Conservation (phyloP, 1,140 invertebrate genomes). For the Zophobas morio region DNA sequence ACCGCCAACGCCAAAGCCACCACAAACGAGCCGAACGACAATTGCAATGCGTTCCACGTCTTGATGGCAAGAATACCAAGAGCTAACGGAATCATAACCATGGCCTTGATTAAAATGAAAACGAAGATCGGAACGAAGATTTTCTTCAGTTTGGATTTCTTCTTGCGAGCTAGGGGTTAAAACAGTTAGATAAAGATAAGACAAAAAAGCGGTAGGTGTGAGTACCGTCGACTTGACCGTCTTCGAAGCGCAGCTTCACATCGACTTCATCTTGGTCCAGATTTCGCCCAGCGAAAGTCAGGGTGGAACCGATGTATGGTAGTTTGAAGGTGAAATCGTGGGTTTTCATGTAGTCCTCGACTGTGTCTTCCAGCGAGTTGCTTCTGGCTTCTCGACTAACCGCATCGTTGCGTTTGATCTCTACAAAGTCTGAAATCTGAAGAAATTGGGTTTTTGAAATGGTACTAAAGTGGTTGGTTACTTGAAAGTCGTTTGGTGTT, state of each 20-base stretch:
- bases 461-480: background rate
- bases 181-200: no score
- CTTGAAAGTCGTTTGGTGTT: conserved; percentile 12
- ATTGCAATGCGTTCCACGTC: conserved; percentile 87
- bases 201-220: no score
- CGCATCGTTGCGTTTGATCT: conserved; percentile 78
- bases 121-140: conserved; percentile 86
- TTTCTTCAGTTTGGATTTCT: conserved; percentile 83
- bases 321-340: conserved; percentile 84
- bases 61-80: conserved; percentile 86
- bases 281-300: conserved; percentile 82
- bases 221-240: conserved; percentile 69
- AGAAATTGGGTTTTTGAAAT: conserved; percentile 15
- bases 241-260: conserved; percentile 78
- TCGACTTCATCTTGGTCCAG: conserved; percentile 80
- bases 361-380: conserved; percentile 75
- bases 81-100: conserved; percentile 85
- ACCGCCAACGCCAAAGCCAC: conserved; percentile 85
- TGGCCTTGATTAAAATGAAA: conserved; percentile 85
- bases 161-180: conserved; percentile 73
- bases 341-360: conserved; percentile 79
- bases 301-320: conserved; percentile 77
- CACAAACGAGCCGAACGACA: conserved; percentile 89
- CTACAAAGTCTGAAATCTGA: conserved; percentile 75
- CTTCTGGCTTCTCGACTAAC: conserved; percentile 71